phyloP scores from a whole-genome alignment of 2,888 invertebrate genomes.

The Drosophila atripex region DNA sequence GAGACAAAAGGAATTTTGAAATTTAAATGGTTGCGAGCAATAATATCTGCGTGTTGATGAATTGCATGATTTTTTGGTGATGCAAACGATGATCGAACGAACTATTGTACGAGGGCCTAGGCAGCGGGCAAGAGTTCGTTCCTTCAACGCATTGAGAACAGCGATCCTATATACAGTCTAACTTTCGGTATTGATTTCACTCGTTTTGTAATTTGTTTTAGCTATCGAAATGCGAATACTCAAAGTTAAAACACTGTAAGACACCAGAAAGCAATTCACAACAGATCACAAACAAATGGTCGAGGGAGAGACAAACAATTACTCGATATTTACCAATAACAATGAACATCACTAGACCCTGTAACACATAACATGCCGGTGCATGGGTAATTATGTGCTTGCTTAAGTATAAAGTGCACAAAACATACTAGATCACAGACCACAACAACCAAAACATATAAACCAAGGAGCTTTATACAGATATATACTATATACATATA shows the following conservation, averaged over 20 bases:
- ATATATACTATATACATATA: constrained; percentile 28
- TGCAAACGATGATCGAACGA: constrained; percentile 82
- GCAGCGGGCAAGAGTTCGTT: constrained; percentile 71
- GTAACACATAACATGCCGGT: constrained; percentile 73
- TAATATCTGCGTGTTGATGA: constrained; percentile 84
- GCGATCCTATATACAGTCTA: constrained; percentile 58
- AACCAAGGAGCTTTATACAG: constrained; percentile 67
- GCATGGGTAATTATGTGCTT: constrained; percentile 76
- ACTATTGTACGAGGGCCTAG: constrained; percentile 66
- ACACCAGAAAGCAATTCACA: constrained; percentile 61
- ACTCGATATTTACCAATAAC: constrained; percentile 58
- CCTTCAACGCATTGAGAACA: constrained; percentile 76
- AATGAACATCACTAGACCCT: constrained; percentile 63
- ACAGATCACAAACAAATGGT: constrained; percentile 50
- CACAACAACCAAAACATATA: constrained; percentile 50
- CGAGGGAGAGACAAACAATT: constrained; percentile 24
- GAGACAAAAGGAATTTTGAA: constrained; percentile 54
- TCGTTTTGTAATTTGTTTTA: constrained; percentile 23
- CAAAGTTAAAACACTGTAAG: constrained; percentile 54
- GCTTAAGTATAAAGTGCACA: constrained; percentile 59
- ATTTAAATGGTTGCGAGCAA: constrained; percentile 83
- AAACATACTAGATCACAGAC: constrained; percentile 38
- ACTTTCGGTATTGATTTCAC: constrained; percentile 61
- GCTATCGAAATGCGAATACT: constrained; percentile 40
- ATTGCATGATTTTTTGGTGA: constrained; percentile 80